Evolutionary conservation across 2,888 invertebrate genomes (phyloP).

Genomic region (Ophion ellenae): DNA sequence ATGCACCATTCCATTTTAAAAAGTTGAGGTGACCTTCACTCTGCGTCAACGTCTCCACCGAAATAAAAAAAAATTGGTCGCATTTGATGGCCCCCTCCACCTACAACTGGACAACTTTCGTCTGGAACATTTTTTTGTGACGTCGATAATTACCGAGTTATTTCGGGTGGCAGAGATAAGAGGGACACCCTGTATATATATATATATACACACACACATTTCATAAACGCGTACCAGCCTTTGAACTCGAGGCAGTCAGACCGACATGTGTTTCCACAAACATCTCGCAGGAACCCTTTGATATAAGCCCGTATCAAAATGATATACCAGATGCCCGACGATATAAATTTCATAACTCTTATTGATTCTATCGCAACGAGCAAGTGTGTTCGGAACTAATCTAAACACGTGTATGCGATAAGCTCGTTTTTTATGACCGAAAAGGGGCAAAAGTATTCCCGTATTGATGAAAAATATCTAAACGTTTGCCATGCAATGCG

Average conservation of each 20-base stretch:
- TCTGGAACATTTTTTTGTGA: too few relatives aligned
- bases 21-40: too few relatives aligned
- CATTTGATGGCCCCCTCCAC: too few relatives aligned
- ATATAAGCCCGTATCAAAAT: conserved; percentile 14
- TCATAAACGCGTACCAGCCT: background rate
- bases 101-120: too few relatives aligned
- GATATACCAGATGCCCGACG: background rate
- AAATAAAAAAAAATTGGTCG: too few relatives aligned
- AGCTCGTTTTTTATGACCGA: background rate
- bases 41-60: too few relatives aligned
- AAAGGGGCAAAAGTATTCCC: background rate
- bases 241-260: conserved; percentile 10
- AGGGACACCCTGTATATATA: too few relatives aligned
- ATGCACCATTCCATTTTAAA: too few relatives aligned
- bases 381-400: background rate
- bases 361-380: background rate
- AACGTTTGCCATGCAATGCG: background rate
- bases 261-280: background rate
- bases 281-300: conserved; percentile 5
- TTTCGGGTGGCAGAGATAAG: too few relatives aligned
- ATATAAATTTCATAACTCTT: conserved; percentile 9
- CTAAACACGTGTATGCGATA: background rate
- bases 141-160: too few relatives aligned
- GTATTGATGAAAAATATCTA: too few relatives aligned
- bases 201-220: background rate